phyloP scores from a whole-genome alignment of 2,888 invertebrate genomes.

The Teleogryllus oceanicus region DNA sequence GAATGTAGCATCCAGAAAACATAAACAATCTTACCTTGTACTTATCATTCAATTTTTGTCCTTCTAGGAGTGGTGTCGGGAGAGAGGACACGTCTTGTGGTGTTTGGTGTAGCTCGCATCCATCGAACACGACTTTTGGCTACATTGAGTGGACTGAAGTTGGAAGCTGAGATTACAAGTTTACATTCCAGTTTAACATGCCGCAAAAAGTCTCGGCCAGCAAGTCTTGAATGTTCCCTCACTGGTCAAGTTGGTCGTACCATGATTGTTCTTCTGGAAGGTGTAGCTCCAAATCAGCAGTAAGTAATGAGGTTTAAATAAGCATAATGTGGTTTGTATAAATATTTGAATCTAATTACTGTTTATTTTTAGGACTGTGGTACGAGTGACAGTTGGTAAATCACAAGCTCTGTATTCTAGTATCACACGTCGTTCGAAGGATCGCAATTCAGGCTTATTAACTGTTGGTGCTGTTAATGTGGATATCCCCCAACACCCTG shows the following conservation, averaged over 20 bases:
- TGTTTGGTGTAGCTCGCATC: constrained; percentile 84
- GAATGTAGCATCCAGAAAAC: no score
- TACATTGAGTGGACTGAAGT: constrained; percentile 86
- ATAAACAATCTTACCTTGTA: neutral
- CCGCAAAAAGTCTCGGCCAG: constrained; percentile 75
- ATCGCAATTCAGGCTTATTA: constrained; percentile 75
- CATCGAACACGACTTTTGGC: constrained; percentile 82
- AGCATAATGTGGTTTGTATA: constrained; percentile 23
- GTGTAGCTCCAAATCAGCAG: constrained; percentile 86
- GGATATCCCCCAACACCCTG: constrained; percentile 97
- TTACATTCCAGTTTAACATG: constrained; percentile 88
- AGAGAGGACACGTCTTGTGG: constrained; percentile 70
- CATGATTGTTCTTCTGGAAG: constrained; percentile 88
- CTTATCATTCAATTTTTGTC: constrained; percentile 43
- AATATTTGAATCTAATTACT: constrained; percentile 19
- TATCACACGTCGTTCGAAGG: constrained; percentile 68
- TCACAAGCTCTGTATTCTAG: constrained; percentile 90
- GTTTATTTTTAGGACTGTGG: constrained; percentile 69
- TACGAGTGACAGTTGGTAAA: constrained; percentile 87
- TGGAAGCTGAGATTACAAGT: constrained; percentile 91
- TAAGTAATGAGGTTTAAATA: constrained; percentile 47
- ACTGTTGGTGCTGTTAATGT: constrained; percentile 87
- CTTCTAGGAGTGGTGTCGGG: constrained; percentile 51
- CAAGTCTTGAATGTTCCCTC: constrained; percentile 70
- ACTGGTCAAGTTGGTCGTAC: constrained; percentile 88